These are phyloP conservation scores for Archips crataeganus DNA, from an alignment of 2,888 invertebrate genomes.

Conservation along the genomic window DNA sequence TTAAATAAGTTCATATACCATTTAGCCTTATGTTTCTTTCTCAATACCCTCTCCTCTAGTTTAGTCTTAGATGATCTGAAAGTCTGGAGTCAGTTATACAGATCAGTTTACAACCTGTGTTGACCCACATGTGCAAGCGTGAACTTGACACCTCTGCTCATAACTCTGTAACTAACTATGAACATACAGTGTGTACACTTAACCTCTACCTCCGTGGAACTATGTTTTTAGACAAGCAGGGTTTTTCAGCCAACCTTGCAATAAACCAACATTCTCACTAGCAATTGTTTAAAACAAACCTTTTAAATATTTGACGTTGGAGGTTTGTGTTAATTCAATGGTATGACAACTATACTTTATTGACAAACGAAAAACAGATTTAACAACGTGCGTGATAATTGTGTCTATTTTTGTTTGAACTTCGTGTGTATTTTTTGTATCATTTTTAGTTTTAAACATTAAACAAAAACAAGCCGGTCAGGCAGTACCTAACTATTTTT, in stretches of 20 bases:
- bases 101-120: slow-evolving; percentile 29
- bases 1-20: too few species aligned
- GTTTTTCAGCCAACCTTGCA: slow-evolving; percentile 46
- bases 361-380: slow-evolving; percentile 1
- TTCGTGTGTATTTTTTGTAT: neutral
- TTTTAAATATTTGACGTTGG: slow-evolving; percentile 28
- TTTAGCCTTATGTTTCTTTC: too few species aligned
- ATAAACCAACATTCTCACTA: slow-evolving; percentile 43
- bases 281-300: slow-evolving; percentile 49
- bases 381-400: neutral
- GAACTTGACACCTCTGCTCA: slow-evolving; percentile 47
- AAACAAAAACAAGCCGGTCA: neutral
- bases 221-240: slow-evolving; percentile 5
- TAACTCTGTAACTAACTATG: slow-evolving; percentile 36
- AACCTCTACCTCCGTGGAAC: slow-evolving; percentile 32
- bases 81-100: neutral
- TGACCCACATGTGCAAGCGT: slow-evolving; percentile 32
- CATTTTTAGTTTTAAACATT: neutral
- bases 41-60: too few species aligned
- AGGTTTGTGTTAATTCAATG: slow-evolving; percentile 19
- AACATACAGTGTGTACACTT: slow-evolving; percentile 26
- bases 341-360: neutral
- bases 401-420: neutral
- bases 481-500: neutral
- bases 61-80: too few species aligned